Base-by-base conservation (phyloP, 1,140 invertebrate genomes). In the Pseudomyrmex sp. region DNA sequence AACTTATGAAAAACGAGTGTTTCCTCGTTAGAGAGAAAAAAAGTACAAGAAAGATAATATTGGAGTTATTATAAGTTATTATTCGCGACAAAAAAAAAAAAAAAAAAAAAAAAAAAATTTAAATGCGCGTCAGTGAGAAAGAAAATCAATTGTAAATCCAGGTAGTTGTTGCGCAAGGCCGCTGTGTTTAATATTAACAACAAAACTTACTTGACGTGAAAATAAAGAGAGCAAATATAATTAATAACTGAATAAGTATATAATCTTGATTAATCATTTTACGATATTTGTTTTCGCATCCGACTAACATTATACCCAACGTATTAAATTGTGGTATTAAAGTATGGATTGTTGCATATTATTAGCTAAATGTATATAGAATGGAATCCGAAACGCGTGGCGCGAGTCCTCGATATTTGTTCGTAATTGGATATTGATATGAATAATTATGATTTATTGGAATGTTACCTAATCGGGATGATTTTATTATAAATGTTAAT, bases 371-470 rank as follows among this genome's bases (percentile, higher is more conserved):
- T 35, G 2, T 26, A 13, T 59, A 9, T 52, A 18, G 54, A 35
- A 70, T 58, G 35, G 44, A 79, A 56, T 69, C 46, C 48, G 44
- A 50, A 79, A 79, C 35, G 35, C 52, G 44, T 70, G 44, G 7
- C 20, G 4, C 15, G 59, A 69, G 20, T 70, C 20, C 20, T 79
- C 54, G 13, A 59, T 79, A 69, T 77, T 77, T 15, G 44, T 59
- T 69, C 20, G 54, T 79, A 79, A 79, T 79, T 70, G 50, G 44
- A 79, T 79, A 79, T 70, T 48, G 35, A 70, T 79, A 48, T 13
- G 15, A 69, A 79, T 79, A 79, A 79, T 79, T 79, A 69, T 59
- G 76, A 70, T 79, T 79, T 79, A 79, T 70, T 66, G 50, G 62
- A n/a, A n/a, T 68, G 35, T 69, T 77, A 69, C 13, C 26, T 79